These are phyloP conservation scores for Dasyprocta punctata DNA, from an alignment of 2,113 vertebrate species.

Conservation along the genomic window DNA sequence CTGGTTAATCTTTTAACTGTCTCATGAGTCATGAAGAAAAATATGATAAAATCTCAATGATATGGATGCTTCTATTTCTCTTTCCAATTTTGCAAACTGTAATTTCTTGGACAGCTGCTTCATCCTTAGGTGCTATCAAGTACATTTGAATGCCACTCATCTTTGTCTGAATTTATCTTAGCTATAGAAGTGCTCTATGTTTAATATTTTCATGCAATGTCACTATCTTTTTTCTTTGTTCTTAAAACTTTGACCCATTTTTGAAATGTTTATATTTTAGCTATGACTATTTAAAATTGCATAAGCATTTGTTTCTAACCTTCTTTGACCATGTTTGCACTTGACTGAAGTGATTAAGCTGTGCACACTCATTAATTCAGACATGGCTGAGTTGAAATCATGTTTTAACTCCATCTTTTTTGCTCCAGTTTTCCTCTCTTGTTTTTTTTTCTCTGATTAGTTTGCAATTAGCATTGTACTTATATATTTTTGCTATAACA, in stretches of 20 bases:
- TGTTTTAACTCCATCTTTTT: not conserved
- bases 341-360: not conserved
- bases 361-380: not conserved
- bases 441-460: not conserved
- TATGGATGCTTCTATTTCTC: not conserved
- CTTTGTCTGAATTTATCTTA: not conserved
- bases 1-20: not conserved
- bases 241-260: not conserved
- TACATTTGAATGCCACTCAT: not conserved
- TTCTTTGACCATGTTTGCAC: not conserved
- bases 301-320: not conserved
- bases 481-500: too few species aligned
- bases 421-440: not conserved
- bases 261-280: not conserved
- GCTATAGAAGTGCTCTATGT: not conserved
- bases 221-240: not conserved
- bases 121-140: not conserved
- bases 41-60: not conserved
- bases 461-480: not conserved
- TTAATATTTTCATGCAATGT: not conserved
- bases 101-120: too few species aligned
- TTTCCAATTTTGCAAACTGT: not conserved
- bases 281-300: not conserved
- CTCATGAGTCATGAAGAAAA: not conserved
- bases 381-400: not conserved